These are phyloP conservation scores for Cairina moschata DNA, from an alignment of 2,113 vertebrate species.

Conservation along the genomic window DNA sequence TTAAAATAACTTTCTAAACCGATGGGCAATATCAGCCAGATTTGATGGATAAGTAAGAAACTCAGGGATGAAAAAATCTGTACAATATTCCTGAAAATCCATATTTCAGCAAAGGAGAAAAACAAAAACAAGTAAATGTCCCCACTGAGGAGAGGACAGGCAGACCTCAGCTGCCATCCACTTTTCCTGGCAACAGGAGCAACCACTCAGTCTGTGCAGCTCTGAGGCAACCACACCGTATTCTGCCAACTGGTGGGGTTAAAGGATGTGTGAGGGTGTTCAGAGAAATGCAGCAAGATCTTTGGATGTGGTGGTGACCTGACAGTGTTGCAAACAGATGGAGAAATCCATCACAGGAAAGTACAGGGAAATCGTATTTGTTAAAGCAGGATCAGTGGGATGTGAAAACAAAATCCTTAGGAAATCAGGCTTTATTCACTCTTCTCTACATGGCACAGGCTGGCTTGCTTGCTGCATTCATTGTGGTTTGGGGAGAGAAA, in stretches of 20 bases:
- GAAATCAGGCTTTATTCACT: neutral
- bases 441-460: neutral
- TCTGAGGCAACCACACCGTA: accelerated
- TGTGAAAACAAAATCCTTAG: neutral
- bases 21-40: neutral
- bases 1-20: neutral
- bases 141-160: neutral
- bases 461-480: neutral
- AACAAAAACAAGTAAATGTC: neutral
- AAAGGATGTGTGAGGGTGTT: too few species aligned
- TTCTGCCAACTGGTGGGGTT: neutral
- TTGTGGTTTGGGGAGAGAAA: neutral
- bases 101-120: neutral
- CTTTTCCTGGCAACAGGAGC: neutral
- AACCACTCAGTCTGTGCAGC: neutral
- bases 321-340: neutral
- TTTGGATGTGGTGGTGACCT: neutral
- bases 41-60: neutral
- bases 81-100: neutral
- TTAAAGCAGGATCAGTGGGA: neutral
- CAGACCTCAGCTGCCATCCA: neutral
- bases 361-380: neutral
- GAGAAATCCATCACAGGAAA: neutral
- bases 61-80: neutral
- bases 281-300: neutral